Evolutionary conservation across 2,113 vertebrate genomes (phyloP), one percentile per base, ranked within the genome.

Genomic region (Piaya cayana): DNA sequence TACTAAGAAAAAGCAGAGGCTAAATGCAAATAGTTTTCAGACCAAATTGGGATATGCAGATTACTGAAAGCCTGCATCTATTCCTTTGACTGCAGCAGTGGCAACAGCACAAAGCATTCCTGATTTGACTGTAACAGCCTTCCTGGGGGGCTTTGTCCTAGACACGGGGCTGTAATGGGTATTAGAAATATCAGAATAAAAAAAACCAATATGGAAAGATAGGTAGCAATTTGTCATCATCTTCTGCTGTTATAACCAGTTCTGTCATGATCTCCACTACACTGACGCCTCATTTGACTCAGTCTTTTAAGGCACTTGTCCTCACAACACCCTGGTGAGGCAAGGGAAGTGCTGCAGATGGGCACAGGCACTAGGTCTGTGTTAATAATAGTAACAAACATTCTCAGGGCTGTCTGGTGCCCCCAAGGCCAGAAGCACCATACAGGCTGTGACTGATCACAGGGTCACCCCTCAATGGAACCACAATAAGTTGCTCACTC

Each of bases 221-320:
- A 27, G 37, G 69, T 71, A 74, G 37, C 70, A 43, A 82, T 87
- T 52, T 90, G 59, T 82, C 55, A 56, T 89, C 65, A 52, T 88
- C 78, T 76, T 85, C 78, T 87, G 67, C 82, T 88, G n/a, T 77
- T 81, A 42, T 18, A 89, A 76, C 45, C 36, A 55, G 36, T 25
- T 39, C 39, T 92, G 16, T 88, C 88, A 49, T 63, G 42, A 32
- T 81, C 60, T 75, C 43, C 15, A 32, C 85, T 58, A 86, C 69
- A 74, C 64, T 39, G 63, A 43, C 76, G 78, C 29, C 81, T 49
- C 15, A 21, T 68, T 88, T 87, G 36, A 84, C 65, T 91, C 65
- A 32, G 77, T 65, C 45, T 82, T 91, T 72, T 45, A 85, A 95
- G 64, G 74, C 72, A 55, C 45, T 65, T 91, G 82, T 95, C 93